Conservation (phyloP, 2,113 vertebrate genomes). For the Excalfactoria chinensis region DNA sequence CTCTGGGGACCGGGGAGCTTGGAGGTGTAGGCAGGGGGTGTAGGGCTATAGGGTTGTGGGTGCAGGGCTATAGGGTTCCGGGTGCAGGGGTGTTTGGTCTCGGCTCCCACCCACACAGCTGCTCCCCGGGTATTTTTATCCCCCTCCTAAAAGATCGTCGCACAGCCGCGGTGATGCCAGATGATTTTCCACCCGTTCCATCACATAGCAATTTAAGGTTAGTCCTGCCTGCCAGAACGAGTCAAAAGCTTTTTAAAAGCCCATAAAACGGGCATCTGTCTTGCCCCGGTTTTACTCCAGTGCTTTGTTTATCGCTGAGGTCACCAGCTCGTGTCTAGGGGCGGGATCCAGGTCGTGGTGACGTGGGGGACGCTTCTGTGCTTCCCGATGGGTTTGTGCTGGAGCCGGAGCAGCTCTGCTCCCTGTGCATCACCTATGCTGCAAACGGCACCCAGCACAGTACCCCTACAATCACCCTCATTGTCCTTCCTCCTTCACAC, state of each 20-base stretch:
- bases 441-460: fast-evolving
- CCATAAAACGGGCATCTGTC: constrained; percentile 52
- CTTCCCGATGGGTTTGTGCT: background rate
- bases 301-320: constrained; percentile 60
- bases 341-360: constrained; percentile 17
- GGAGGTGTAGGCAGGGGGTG: background rate
- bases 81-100: background rate
- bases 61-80: fast-evolving
- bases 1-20: too few species aligned
- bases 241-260: constrained; percentile 67
- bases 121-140: constrained; percentile 45
- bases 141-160: background rate
- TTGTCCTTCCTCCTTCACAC: background rate
- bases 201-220: constrained; percentile 68
- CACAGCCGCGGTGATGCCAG: background rate
- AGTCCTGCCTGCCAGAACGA: constrained; percentile 46
- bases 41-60: fast-evolving
- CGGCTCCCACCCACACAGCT: background rate
- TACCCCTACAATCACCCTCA: background rate
- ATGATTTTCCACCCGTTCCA: constrained; percentile 43
- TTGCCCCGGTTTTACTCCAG: constrained; percentile 47
- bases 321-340: constrained; percentile 17
- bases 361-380: background rate
- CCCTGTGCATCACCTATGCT: fast-evolving
- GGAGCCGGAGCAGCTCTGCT: background rate